Conservation (phyloP, 30 jellyfish, hydroid and myxozoan species). For the Turritopsis dohrnii region DNA sequence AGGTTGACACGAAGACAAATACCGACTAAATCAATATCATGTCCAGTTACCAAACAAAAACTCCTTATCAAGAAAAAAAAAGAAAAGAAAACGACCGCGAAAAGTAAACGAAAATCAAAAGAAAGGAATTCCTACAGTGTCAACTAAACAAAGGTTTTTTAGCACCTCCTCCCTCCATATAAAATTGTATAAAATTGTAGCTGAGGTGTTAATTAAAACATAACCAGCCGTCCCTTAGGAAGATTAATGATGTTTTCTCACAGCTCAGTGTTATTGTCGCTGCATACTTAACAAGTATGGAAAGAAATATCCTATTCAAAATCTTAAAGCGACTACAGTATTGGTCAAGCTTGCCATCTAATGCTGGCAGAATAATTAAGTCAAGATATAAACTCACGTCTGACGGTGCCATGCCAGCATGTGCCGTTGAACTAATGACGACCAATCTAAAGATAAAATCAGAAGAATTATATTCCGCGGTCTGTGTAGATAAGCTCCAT, state of each 20-base stretch:
- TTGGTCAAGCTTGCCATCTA: too few species aligned
- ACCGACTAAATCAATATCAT: not conserved
- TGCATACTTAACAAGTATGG: not conserved
- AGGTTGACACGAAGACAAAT: not conserved
- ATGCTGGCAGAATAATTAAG: too few species aligned
- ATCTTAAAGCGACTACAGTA: too few species aligned
- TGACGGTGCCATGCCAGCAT: not conserved
- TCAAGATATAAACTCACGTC: not conserved
- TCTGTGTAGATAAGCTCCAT: not conserved
- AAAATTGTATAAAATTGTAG: not conserved
- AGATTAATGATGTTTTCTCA: not conserved
- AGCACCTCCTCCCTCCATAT: not conserved
- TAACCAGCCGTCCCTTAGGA: not conserved
- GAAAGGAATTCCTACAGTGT: not conserved
- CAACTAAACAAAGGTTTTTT: not conserved
- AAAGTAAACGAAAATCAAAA: not conserved
- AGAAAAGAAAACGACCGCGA: not conserved
- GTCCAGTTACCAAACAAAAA: not conserved
- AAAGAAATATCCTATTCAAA: not conserved
- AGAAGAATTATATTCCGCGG: not conserved
- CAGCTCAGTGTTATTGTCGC: not conserved
- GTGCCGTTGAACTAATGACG: not conserved
- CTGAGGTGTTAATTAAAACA: not conserved
- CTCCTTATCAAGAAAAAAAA: not conserved
- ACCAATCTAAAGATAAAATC: not conserved